phyloP scores from a whole-genome alignment of 23 tunicate species.

The Phallusia fumigata region DNA sequence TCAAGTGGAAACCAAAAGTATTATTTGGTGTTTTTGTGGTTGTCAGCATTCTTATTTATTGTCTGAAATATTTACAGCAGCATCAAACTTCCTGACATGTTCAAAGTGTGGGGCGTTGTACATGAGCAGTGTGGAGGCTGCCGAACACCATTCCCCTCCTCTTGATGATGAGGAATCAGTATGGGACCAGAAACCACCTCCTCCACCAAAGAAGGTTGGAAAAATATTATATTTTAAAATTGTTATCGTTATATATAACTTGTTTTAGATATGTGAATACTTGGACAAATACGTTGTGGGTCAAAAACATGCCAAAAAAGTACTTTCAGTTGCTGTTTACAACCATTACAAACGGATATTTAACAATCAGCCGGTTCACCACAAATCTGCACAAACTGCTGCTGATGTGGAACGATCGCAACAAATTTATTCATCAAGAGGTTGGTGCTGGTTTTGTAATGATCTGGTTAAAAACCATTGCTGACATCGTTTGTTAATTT shows the following conservation, averaged over 20 bases:
- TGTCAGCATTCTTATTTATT: neutral
- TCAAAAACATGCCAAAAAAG: constrained; percentile 87
- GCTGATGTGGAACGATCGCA: constrained; percentile 54
- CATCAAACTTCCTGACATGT: constrained; percentile 54
- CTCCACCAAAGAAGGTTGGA: constrained; percentile 83
- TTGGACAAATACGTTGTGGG: constrained; percentile 91
- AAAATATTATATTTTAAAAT: constrained; percentile 12
- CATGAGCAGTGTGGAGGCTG: constrained; percentile 22
- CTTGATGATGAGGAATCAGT: constrained; percentile 26
- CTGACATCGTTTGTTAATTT: too few relatives aligned
- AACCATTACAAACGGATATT: constrained; percentile 91
- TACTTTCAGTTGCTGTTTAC: constrained; percentile 88
- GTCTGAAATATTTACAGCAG: constrained; percentile 10
- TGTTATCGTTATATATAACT: neutral
- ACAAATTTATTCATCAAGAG: constrained; percentile 72
- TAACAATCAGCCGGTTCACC: constrained; percentile 54
- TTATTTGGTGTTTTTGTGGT: neutral
- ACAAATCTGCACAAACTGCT: constrained; percentile 15
- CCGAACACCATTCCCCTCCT: constrained; percentile 20
- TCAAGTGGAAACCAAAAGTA: neutral
- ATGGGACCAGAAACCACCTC: constrained; percentile 81
- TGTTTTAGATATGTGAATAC: constrained; percentile 63
- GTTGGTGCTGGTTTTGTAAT: constrained; percentile 24
- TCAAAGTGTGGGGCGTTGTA: constrained; percentile 23
- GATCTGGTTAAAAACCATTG: too few relatives aligned